These are phyloP conservation scores for Eulemur coronatus DNA, from an alignment of 2,797 vertebrate species.

Conservation along the genomic window DNA sequence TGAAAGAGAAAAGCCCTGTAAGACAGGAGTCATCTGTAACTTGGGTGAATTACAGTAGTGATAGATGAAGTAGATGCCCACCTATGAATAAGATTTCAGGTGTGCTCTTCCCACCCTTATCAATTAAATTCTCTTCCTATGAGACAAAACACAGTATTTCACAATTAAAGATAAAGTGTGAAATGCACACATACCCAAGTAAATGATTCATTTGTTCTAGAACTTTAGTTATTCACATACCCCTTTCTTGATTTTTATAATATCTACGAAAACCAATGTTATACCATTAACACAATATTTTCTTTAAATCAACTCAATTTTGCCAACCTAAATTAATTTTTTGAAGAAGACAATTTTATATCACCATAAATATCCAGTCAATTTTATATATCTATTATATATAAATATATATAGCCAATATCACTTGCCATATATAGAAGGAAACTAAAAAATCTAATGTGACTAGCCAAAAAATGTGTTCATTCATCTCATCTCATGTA, in stretches of 20 bases:
- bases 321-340: constrained; percentile 7
- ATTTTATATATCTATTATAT: neutral
- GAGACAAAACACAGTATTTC: neutral
- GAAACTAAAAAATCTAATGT: constrained; percentile 10
- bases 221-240: neutral
- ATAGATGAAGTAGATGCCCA: neutral
- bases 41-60: neutral
- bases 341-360: neutral
- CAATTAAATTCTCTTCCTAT: neutral
- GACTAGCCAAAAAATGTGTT: neutral
- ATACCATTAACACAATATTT: constrained; percentile 11
- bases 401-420: neutral
- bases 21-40: neutral
- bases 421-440: neutral
- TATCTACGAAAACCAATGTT: neutral
- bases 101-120: neutral
- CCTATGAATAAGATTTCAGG: neutral
- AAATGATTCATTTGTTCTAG: neutral
- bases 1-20: neutral
- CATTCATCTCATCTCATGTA: neutral
- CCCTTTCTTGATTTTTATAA: neutral
- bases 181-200: neutral
- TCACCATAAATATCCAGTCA: neutral
- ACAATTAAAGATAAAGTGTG: neutral
- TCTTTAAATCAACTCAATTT: constrained; percentile 34